Evolutionary conservation across 2,113 vertebrate species (phyloP).

Genomic region (Hymenochirus boettgeri): DNA sequence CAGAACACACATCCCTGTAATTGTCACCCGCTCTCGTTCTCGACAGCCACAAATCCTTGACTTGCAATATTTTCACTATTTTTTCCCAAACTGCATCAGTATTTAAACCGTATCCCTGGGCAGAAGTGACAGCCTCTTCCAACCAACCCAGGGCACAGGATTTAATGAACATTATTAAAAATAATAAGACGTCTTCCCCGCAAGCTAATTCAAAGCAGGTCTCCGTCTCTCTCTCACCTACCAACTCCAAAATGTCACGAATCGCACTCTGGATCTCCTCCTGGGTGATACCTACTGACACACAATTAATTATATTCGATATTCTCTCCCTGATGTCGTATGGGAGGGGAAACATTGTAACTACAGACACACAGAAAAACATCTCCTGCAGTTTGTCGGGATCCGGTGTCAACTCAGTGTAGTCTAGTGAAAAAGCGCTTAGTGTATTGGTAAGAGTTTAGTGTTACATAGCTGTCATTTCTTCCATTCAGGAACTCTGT

Average conservation of each 20-base stretch:
- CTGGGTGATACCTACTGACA: conserved; percentile 33
- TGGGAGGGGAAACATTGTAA: too few species aligned
- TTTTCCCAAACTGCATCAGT: conserved; percentile 12
- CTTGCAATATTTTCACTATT: conserved; percentile 10
- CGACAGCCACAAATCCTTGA: too few species aligned
- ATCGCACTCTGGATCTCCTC: conserved; percentile 12
- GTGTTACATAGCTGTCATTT: too few species aligned
- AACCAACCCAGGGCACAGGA: conserved; percentile 27
- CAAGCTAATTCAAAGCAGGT: conserved; percentile 31
- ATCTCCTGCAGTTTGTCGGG: too few species aligned
- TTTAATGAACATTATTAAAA: conserved; percentile 39
- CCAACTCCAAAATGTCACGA: conserved; percentile 19
- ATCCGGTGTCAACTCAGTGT: too few species aligned
- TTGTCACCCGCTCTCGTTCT: too few species aligned
- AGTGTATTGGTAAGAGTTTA: too few species aligned
- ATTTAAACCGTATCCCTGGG: conserved; percentile 7
- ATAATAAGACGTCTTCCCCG: conserved; percentile 35
- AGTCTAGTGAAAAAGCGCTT: too few species aligned
- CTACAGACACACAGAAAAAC: too few species aligned
- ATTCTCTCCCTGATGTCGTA: conserved; percentile 15
- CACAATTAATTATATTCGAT: conserved; percentile 30
- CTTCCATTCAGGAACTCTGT: too few species aligned
- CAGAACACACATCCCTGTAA: too few species aligned
- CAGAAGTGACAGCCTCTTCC: conserved; percentile 16
- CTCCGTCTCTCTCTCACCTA: background rate